A percentile compares a stretch with the other conserved stretches of the same genome.
These are phyloP conservation scores for Benthosema pterotum DNA, from an alignment of 2,797 vertebrate genomes.

Conservation along the genomic window DNA sequence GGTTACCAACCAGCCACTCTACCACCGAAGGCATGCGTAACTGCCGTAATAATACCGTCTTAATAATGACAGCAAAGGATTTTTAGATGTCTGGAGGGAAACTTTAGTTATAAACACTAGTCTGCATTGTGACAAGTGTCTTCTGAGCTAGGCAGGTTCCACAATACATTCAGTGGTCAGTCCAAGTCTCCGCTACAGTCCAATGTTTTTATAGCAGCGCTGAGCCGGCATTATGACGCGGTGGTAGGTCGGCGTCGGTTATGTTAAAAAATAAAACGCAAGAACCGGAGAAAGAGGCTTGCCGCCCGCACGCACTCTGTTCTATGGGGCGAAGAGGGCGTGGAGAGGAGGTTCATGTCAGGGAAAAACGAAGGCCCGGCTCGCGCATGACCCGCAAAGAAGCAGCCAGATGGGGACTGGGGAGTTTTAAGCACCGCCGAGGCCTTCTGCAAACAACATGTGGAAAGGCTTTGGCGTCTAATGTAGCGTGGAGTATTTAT, in stretches of 20 bases:
- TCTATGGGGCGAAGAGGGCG: constrained; percentile 6
- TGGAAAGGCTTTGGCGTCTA: constrained; percentile 80
- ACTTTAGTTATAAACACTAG: no score
- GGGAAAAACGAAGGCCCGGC: constrained; percentile 44
- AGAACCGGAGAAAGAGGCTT: constrained; percentile 21
- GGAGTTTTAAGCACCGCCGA: constrained; percentile 64
- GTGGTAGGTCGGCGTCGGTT: constrained; percentile 32
- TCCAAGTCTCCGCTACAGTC: constrained; percentile 30
- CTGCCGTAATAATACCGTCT: no score
- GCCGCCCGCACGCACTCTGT: constrained; percentile 19
- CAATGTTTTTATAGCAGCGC: constrained; percentile 31
- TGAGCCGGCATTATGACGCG: constrained; percentile 29
- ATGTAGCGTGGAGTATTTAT: constrained; percentile 83
- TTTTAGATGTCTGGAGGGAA: no score
- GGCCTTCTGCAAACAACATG: constrained; percentile 81
- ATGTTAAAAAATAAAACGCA: constrained; percentile 38
- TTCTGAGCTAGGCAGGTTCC: constrained; percentile 22
- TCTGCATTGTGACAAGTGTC: constrained; percentile 21
- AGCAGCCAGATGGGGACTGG: constrained; percentile 63
- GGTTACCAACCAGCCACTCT: no score
- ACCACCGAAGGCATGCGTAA: no score
- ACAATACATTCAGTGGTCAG: background rate
- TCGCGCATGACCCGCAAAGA: constrained; percentile 70
- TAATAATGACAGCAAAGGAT: no score
- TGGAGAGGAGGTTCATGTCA: constrained; percentile 55